Evolutionary conservation across 2,113 vertebrate genomes (phyloP), one percentile per base, ranked within the genome.

Genomic region (Epinephelus cyanopodus): DNA sequence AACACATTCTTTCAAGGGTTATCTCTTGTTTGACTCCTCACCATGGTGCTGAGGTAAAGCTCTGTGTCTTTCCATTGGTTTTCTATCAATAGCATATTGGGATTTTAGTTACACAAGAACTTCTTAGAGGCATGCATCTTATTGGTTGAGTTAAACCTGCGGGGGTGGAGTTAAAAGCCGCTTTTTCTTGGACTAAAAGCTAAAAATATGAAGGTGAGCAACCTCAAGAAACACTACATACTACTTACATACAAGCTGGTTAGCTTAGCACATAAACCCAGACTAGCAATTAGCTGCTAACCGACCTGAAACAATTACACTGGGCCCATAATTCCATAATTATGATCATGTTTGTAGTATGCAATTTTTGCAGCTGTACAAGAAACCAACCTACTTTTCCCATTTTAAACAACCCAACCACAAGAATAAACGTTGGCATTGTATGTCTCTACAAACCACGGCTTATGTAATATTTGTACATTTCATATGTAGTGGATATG

Each of bases 11-110:
- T 63, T 47, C 1, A 5, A 29, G 33, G 61, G 69, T 52, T 29
- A 62, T 60, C 78, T 75, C 39, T 12, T 8, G 54, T 60, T 72
- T 82, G 72, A 74, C 70, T 25, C 12, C 37, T 67, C 67, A 45
- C 61, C 79, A 17, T n/a, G 67, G 75, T 1, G 29, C 56, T 21
- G 74, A 60, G 25, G 17, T n/a, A 33, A 21, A 63, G 69, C 42
- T 4, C 2, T 3, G 0, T 0, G 6, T 60, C 71, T 70, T 53
- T 69, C 65, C 50, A 45, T 15, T 27, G 53, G 15, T 60, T 42
- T 23, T 67, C 77, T 63, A 82, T 62, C 23, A 67, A 74, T 52
- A 82, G 71, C 21, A 19, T 1, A 8, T 6, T 57, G 62, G 60
- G 64, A 61, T 66, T 73, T 37, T 9, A 29, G 62, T 74, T 75